These are phyloP conservation scores for Castor canadensis DNA, from an alignment of 2,113 vertebrate genomes.

Conservation along the genomic window DNA sequence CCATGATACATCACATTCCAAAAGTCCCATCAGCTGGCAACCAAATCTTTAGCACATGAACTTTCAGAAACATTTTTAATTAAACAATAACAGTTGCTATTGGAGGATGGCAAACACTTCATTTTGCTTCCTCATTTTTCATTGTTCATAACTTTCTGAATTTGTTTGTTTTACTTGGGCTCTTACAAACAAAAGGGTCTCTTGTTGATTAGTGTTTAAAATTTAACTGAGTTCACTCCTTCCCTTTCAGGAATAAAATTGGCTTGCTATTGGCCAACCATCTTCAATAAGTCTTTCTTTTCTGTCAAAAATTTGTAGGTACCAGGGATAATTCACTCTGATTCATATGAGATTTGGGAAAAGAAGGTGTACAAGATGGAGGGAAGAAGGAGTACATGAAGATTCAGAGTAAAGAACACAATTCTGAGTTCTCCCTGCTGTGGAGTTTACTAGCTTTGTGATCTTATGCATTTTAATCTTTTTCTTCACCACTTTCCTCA, in stretches of 20 bases:
- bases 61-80: not conserved
- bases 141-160: not conserved
- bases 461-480: not conserved
- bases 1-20: not conserved
- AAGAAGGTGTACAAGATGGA: not conserved
- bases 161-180: not conserved
- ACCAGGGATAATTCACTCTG: not conserved
- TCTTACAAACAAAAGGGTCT: not conserved
- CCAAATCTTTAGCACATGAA: not conserved
- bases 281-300: not conserved
- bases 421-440: not conserved
- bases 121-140: not conserved
- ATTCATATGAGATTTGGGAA: not conserved
- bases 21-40: not conserved
- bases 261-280: too few species aligned
- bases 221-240: not conserved
- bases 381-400: not conserved
- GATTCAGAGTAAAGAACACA: not conserved
- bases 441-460: not conserved
- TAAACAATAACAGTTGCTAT: not conserved
- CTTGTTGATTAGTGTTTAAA: not conserved
- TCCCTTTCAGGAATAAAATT: not conserved
- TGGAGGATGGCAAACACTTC: not conserved
- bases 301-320: not conserved
- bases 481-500: not conserved